Evolutionary conservation across 2,888 invertebrate genomes (phyloP).

Genomic region (Cetonia aurata): DNA sequence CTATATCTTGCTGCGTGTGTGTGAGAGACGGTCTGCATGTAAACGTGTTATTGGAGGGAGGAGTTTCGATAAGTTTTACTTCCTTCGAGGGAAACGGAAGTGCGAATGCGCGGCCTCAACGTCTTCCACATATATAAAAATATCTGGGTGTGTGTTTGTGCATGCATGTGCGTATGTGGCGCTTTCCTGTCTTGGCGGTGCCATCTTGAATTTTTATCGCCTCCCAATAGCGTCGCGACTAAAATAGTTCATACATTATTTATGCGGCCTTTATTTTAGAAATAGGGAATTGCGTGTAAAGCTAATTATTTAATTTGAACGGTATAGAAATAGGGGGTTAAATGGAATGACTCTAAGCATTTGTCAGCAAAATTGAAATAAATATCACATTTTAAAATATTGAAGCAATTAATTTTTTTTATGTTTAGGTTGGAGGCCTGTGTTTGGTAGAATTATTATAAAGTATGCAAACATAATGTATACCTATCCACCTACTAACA

Average conservation of each 20-base stretch:
- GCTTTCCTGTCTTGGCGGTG: slow-evolving; percentile 48
- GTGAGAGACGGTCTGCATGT: slow-evolving; percentile 8
- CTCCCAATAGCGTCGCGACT: slow-evolving; percentile 39
- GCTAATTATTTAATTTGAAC: not conserved
- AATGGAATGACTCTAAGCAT: no score
- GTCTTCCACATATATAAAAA: slow-evolving; percentile 51
- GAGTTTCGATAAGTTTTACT: slow-evolving; percentile 53
- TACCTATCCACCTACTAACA: no score
- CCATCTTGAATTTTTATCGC: slow-evolving; percentile 50
- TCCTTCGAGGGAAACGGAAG: slow-evolving; percentile 52
- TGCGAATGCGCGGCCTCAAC: slow-evolving; percentile 50
- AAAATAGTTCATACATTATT: slow-evolving; percentile 36
- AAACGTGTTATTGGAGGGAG: slow-evolving; percentile 48
- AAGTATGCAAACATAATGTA: no score
- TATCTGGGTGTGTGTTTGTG: slow-evolving; percentile 17
- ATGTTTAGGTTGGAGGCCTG: no score
- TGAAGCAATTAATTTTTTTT: no score
- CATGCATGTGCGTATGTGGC: slow-evolving; percentile 38
- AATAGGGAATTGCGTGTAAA: not conserved
- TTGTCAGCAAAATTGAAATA: no score
- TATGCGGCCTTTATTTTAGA: slow-evolving; percentile 10
- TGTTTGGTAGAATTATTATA: no score
- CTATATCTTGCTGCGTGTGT: slow-evolving; percentile 23
- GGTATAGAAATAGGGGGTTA: no score
- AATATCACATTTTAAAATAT: no score